phyloP scores from a whole-genome alignment of 2,113 vertebrate genomes.

The Poeciliopsis retropinna region DNA sequence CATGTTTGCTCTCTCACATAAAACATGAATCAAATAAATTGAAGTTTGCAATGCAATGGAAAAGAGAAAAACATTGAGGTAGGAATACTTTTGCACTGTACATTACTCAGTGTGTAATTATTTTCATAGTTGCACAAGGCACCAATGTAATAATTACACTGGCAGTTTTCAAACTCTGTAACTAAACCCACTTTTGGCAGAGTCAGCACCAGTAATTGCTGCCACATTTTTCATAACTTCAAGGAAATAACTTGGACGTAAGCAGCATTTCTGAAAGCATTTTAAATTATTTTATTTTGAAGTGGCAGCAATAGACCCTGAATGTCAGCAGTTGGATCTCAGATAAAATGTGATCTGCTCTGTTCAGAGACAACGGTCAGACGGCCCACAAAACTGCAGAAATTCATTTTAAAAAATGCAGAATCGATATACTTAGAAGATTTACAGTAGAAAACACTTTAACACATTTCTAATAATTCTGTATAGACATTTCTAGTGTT shows the following conservation, averaged over 20 bases:
- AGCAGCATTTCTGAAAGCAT: neutral
- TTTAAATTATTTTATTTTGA: neutral
- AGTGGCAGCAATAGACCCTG: neutral
- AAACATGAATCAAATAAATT: neutral
- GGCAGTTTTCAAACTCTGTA: neutral
- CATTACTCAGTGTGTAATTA: neutral
- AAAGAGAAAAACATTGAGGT: neutral
- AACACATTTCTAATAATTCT: too few species aligned
- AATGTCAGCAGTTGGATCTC: neutral
- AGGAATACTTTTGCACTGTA: neutral
- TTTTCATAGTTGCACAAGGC: neutral
- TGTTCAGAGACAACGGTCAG: neutral
- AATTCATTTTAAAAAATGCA: neutral
- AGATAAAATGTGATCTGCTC: neutral
- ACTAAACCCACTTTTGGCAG: neutral
- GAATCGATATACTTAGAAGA: neutral
- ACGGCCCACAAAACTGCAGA: neutral
- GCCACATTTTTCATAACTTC: conserved; percentile 1
- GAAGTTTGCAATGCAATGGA: neutral
- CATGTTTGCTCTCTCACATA: neutral
- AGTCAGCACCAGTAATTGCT: neutral
- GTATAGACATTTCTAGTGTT: too few species aligned
- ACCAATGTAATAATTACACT: neutral
- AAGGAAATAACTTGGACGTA: neutral
- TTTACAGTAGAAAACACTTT: too few species aligned